Evolutionary conservation across 2,888 invertebrate species (phyloP), one percentile per base, ranked within the genome.

Genomic region (Rhogogaster chlorosoma): DNA sequence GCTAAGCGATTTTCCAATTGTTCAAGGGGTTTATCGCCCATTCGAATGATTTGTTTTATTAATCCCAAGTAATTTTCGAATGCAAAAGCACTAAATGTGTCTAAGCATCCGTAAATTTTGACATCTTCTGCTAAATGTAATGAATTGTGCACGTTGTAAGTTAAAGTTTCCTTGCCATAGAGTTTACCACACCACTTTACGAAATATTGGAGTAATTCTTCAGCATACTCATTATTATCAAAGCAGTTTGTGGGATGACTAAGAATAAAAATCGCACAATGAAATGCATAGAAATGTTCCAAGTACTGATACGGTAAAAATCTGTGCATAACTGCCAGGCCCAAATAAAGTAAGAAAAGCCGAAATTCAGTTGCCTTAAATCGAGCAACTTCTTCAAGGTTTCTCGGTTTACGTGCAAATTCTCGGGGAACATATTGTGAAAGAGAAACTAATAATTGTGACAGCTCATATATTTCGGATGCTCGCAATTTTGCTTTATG

Each of bases 121-220:
- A 82, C 87, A 78, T 87, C 87, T 32, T 85, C 64, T 15, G 86
- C 70, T 36, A 88, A 70, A 87, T 88, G 89, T 45, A 88, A 57
- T 67, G 88, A 85, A 83, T 86, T 87, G 70, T 89, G 88, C 0
- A 88, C 84, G 85, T 89, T 88, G 49, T 87, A 87, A 15, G 85
- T 73, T 49, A 88, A 53, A 83, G 71, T 49, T 71, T 86, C 45
- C 22, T 61, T 18, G 3, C 87, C 87, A 82, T 88, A 89, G n/a
- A 89, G 61, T 9, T 64, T 38, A 53, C 22, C 78, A 70, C 85
- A 84, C 26, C 86, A 84, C 57, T 83, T 45, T 67, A 88, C 87
- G 78, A 89, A 89, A 84, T 86, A 84, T 64, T 61, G 42, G 12
- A 42, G 42, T n/a, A n/a, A n/a, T n/a, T 86, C 49, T 38, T 85